Base-by-base conservation (phyloP, 2,888 invertebrate species). In the Zygothrica quintamaculata region DNA sequence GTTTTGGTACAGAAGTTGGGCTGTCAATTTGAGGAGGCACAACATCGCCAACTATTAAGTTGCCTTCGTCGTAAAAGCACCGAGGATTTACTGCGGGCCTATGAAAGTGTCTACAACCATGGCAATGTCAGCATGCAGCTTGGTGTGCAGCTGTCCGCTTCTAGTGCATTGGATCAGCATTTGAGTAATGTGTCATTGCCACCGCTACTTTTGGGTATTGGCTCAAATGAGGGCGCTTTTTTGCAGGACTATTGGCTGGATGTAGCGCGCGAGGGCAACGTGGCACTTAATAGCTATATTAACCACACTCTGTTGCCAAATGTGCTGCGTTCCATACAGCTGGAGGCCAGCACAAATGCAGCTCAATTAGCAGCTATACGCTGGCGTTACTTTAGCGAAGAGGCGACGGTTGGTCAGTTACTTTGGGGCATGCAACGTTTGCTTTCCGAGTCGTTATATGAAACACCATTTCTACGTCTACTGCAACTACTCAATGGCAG, bases 151-250 rank as follows among this genome's bases (percentile, higher is more conserved):
- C 89, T 94, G 1, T 8, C 56, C 4, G 48, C 47, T 0, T 1
- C 43, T 1, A 15, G 36, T 0, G 50, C 34, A 0, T 16, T 79
- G 47, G 62, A 64, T 3, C 51, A 66, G 36, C 64, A 26, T 0
- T 12, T 81, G 16, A 42, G 3, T 0, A 85, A 81, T 11, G 47
- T 25, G 1, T 55, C 80, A 0, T 48, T 88, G 88, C 92, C 95
- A 11, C 94, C 95, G 22, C 90, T 95, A 40, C 90, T 96, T 52
- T 92, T 94, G 46, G 95, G 95, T 15, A 92, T 94, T 47, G 93
- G 93, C n/a, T 93, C 93, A 77, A 93, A 94, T 71, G 94, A 95
- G 88, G 93, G 93, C 22, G 92, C 94, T 37, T 92, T 93, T 71
- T 91, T 93, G 92, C 75, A 92, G 93, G 93, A 92, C 76, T 92